Base-by-base conservation (phyloP, 2,888 invertebrate genomes). In the Camptogramma bilineatum region DNA sequence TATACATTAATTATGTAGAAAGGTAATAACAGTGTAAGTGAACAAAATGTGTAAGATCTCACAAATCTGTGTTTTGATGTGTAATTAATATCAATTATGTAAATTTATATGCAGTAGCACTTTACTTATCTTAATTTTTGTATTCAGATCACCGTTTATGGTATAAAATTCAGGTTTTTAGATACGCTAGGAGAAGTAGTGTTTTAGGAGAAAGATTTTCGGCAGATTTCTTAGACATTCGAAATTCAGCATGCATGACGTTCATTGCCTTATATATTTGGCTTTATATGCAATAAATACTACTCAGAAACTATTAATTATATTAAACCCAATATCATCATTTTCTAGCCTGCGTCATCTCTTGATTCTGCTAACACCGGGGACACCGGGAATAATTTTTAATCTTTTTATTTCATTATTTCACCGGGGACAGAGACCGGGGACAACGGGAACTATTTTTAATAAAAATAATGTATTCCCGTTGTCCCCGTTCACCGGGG, bases 51-150 rank as follows among this genome's bases (percentile, higher is more conserved):
- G 66, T 62, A 66, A 62, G 13, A 66, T 62, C 62, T 58, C 48
- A 28, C n/a, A 62, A 62, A 66, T 62, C 62, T 57, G 34, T 65
- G 61, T 65, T 65, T 61, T 53, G 54, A 58, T 13, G 58, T 62
- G 62, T 62, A 62, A 66, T 66, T 66, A 66, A 66, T 66, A 66
- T 62, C 62, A 52, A 66, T 66, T 66, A 66, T 62, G 62, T 39
- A n/a, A 66, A 66, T 62, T 62, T 58, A 51, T 58, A 65, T 53
- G 17, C 62, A 62, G 66, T 55, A 62, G 66, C 61, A 44, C 50
- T 47, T 64, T 47, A 34, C 19, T 39, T 63, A 57, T 63, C 63
- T 57, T 53, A 48, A 61, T 61, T 24, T 55, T 21, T 28, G 48
- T 62, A 52, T 66, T 52, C 34, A 52, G 52, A 62, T 58, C 58